A percentile compares a stretch with the other conserved stretches of the same genome.
These are phyloP conservation scores for Python bivittatus DNA, from an alignment of 2,113 vertebrate genomes.

Conservation along the genomic window DNA sequence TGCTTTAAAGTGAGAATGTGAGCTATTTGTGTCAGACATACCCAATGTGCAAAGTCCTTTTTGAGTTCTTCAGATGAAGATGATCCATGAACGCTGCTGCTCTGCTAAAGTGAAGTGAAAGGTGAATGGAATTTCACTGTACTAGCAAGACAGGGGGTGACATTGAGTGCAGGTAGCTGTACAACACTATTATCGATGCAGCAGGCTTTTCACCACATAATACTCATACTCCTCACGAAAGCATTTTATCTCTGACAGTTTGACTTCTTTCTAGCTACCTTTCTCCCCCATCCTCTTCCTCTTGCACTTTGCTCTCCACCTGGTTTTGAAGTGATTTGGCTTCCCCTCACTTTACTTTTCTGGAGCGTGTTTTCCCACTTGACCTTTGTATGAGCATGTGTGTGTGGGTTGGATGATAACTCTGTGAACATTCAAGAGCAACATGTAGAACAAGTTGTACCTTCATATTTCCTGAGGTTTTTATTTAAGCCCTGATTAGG, in stretches of 20 bases:
- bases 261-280: neutral
- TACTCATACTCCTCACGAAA: constrained; percentile 41
- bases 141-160: neutral
- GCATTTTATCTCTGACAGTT: constrained; percentile 42
- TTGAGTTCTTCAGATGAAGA: neutral
- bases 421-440: constrained; percentile 16
- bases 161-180: neutral
- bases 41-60: neutral
- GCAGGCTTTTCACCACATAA: constrained; percentile 45
- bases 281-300: neutral
- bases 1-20: neutral
- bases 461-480: rapidly evolving
- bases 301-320: constrained; percentile 25
- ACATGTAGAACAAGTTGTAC: neutral
- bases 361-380: neutral
- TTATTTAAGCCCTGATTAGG: neutral
- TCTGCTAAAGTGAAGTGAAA: neutral
- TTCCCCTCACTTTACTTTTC: constrained; percentile 17
- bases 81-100: neutral
- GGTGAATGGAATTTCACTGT: constrained; percentile 15
- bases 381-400: constrained; percentile 18
- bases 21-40: neutral
- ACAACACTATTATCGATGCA: constrained; percentile 46
- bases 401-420: constrained; percentile 1
- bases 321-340: constrained; percentile 35